Evolutionary conservation across 2,797 vertebrate species (phyloP), one percentile per base, ranked within the genome.

Genomic region (Graptemys geographica): DNA sequence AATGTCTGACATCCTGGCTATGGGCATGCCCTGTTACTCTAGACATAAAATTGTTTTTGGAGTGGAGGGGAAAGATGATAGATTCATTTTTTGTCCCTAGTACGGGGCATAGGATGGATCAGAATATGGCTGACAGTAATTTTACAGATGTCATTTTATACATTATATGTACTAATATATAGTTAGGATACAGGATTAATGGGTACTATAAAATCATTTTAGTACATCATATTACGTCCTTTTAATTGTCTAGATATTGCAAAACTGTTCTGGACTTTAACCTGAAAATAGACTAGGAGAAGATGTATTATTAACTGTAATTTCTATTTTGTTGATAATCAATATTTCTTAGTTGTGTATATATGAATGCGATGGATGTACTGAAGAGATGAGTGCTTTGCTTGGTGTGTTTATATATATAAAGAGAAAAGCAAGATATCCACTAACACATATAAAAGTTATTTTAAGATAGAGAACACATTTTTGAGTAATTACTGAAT

Each of bases 1-100:
- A 62, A 44, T 21, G 2, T 0, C 0, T 51, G 28, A 52, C 33
- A 89, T 47, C 33, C 74, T 0, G 10, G 37, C 11, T 51, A 33
- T 87, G 41, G 55, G 84, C 28, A 37, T 3, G 57, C 83, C 57
- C 55, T 19, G 5, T 65, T 69, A 21, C 4, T 87, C 90, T 8
- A 44, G 52, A 82, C 44, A 53, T 78, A 81, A 89, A 84, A 11
- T 11, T 57, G 25, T 12, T 57, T 57, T 57, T 57, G 56, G 56
- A 57, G 56, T 27, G 56, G 27, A 57, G 25, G 56, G 56, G 56
- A 57, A 57, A 28, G 25, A 27, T 21, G 10, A 25, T 82, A 47
- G 8, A 2, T 62, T 90, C 7, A 53, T 12, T 92, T 89, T 74
- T 90, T 2, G 6, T 90, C 65, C 23, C 47, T 86, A 72, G 4